Evolutionary conservation across 2,797 vertebrate genomes (phyloP).

Genomic region (Heterohyrax brucei): DNA sequence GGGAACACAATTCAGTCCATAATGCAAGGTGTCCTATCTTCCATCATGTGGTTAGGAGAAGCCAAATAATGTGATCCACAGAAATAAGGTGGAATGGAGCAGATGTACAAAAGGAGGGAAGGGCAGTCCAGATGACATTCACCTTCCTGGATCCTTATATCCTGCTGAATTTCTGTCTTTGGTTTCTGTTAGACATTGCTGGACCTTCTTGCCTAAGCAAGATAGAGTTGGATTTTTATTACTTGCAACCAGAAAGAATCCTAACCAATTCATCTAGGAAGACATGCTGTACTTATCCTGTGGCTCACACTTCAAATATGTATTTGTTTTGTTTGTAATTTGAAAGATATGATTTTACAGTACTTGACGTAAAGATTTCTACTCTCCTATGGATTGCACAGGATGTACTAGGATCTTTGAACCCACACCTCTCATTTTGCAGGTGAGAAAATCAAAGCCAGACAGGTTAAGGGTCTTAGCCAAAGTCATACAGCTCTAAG

Average conservation of each 20-base stretch:
- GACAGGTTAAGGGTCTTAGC: constrained; percentile 10
- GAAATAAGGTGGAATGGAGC: constrained; percentile 12
- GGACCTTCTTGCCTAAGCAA: constrained; percentile 13
- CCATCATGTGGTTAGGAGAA: not conserved
- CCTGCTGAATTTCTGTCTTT: constrained; percentile 49
- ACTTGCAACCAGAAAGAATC: constrained; percentile 2
- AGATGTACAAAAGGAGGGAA: not conserved
- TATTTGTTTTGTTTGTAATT: not conserved
- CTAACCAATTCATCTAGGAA: not conserved
- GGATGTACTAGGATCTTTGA: constrained; percentile 33
- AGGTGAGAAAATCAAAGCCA: constrained; percentile 44
- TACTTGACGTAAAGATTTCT: constrained; percentile 53
- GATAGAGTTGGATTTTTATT: constrained; percentile 18
- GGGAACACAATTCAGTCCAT: too few relatives aligned
- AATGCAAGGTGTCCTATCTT: not conserved
- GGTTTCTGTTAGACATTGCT: constrained; percentile 36
- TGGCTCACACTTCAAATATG: constrained; percentile 3
- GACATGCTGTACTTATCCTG: not conserved
- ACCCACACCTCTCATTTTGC: not conserved
- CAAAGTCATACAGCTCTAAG: constrained; percentile 9
- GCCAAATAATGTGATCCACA: not conserved
- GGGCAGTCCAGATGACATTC: not conserved
- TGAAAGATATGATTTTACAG: constrained; percentile 35
- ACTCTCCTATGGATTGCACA: not conserved
- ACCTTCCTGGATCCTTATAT: not conserved